Conservation (phyloP, 2,888 invertebrate genomes). For the Brenthis hecate region DNA sequence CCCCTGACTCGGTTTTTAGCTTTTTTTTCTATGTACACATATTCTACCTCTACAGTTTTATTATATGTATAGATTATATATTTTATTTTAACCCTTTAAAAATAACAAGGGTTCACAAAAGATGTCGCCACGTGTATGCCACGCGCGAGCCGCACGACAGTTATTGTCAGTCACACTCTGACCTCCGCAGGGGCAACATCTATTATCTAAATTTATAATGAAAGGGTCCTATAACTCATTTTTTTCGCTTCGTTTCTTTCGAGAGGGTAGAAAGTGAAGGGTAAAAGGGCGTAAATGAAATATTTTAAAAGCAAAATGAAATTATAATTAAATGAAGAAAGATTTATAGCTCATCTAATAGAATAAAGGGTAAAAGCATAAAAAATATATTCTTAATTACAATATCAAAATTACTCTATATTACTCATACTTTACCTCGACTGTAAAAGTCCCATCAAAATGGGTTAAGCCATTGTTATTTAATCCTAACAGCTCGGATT, state of each 20-base stretch:
- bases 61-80: conserved; percentile 1
- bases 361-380: no score
- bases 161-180: conserved; percentile 52
- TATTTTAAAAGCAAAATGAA: conserved; percentile 17
- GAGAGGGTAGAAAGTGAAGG: not conserved
- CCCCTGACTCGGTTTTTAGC: no score
- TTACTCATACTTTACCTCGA: no score
- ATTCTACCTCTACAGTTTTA: not conserved
- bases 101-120: conserved; percentile 54
- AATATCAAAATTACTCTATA: no score
- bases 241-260: conserved; percentile 29
- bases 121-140: conserved; percentile 60
- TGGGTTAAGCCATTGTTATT: no score
- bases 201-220: conserved; percentile 51
- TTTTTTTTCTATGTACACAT: no score
- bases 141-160: conserved; percentile 61
- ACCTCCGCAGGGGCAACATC: conserved; percentile 54
- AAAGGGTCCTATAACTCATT: conserved; percentile 36
- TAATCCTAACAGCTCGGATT: no score
- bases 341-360: not conserved
- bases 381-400: no score
- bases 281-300: conserved; percentile 30
- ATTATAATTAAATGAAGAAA: not conserved
- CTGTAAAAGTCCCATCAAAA: no score
- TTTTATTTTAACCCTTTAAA: conserved; percentile 9